Evolutionary conservation across 2,888 invertebrate genomes (phyloP), one percentile per base, ranked within the genome.

Genomic region (Leptinotarsa rubiginosa): DNA sequence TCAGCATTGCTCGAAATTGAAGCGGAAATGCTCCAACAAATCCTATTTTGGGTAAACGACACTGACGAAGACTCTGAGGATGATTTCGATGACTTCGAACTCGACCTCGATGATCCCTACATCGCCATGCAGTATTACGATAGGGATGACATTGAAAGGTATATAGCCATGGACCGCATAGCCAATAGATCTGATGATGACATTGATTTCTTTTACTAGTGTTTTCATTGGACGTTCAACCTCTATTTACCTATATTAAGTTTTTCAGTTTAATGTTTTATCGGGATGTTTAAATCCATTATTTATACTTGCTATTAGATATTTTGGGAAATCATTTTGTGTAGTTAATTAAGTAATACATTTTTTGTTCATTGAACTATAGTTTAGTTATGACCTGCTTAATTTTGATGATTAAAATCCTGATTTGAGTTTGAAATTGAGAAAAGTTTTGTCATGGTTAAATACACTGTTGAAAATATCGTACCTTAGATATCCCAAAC

Each of bases 71-170:
- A 77, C 12, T 67, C 69, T 1, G 75, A 77, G n/a, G 77, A 67
- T 12, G 71, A 70, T 56, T 70, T 73, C n/a, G 75, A 75, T 10
- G 76, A 78, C 16, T 75, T 75, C 54, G 75, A 73, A 41, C 59
- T 74, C 18, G 79, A 78, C 50, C 49, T 76, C 10, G 65, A 67
- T 49, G 74, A 75, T 66, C 77, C 77, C 16, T 54, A 49, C 22
- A 79, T 81, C 20, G 80, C 80, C n/a, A 75, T 81, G 76, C 81
- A 81, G 64, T 79, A 79, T 73, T 80, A 80, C 66, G 81, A 81
- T 69, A 75, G 75, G 25, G 79, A 74, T 50, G 80, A 81, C 72
- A 74, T 81, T 47, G 72, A 77, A 47, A 75, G 76, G 15, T 79
- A 79, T 49, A 72, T 80, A n/a, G 81, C 81, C 18, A 78, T 81